Conservation (phyloP, 2,888 invertebrate species). For the Zygaena filipendulae region DNA sequence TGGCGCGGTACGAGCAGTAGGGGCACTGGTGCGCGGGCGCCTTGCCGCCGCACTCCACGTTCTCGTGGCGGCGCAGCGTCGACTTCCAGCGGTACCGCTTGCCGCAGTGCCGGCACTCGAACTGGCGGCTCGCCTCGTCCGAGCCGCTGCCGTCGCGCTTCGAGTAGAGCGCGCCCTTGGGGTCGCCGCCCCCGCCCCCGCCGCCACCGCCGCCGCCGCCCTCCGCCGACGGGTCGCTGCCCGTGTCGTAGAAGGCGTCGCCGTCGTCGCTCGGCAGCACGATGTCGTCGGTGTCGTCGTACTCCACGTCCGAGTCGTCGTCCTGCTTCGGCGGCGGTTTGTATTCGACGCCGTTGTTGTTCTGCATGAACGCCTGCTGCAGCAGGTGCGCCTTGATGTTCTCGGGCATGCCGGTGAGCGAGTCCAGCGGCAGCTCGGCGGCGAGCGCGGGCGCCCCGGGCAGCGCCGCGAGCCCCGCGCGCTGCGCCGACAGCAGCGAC, state of each 20-base stretch:
- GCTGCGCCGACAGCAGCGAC: constrained; percentile 50
- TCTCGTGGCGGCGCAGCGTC: constrained; percentile 83
- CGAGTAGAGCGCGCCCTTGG: constrained; percentile 36
- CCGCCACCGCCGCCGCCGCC: constrained; percentile 18
- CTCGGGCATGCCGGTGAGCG: constrained; percentile 30
- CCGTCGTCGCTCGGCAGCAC: constrained; percentile 55
- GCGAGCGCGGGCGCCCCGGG: constrained; percentile 19
- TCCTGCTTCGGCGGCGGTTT: constrained; percentile 38
- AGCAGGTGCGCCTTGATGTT: constrained; percentile 42
- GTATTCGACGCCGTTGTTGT: constrained; percentile 42
- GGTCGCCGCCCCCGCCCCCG: constrained; percentile 29
- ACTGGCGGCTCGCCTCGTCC: constrained; percentile 71
- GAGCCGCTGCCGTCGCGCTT: constrained; percentile 37
- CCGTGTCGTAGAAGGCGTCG: constrained; percentile 32
- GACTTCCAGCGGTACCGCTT: constrained; percentile 90
- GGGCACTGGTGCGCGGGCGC: constrained; percentile 85
- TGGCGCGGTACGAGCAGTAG: constrained; percentile 80
- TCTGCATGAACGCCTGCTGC: constrained; percentile 47
- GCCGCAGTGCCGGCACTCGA: constrained; percentile 85
- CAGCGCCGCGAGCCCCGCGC: constrained; percentile 34
- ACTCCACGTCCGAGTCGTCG: constrained; percentile 60
- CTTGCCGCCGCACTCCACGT: constrained; percentile 86
- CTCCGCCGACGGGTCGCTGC: constrained; percentile 14
- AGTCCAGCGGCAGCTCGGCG: constrained; percentile 20
- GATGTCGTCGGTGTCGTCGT: constrained; percentile 64